Base-by-base conservation (phyloP, 2,888 invertebrate genomes). In the Philopedon plagiatum region DNA sequence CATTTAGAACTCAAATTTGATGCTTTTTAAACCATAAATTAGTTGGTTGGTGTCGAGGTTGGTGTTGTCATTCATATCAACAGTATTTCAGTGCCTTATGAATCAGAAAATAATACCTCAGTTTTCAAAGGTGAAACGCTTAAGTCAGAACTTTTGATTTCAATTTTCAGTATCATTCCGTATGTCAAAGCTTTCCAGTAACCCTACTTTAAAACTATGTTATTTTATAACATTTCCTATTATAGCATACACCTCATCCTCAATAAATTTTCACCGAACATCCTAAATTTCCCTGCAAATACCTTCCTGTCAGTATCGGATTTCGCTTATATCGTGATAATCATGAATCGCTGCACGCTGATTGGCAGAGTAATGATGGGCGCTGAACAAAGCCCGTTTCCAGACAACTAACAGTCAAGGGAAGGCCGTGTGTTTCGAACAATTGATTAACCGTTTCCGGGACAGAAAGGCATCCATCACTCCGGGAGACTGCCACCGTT, bases 381-480 rank as follows among this genome's bases (percentile, higher is more conserved):
- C 79, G 29, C 79, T 80, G 81, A 84, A 84, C 83, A 84, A 84
- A 84, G 83, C 81, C 80, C 51, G 49, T 49, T 81, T 82, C 83
- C 79, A 80, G 80, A 83, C 82, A 83, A 81, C 81, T 78, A 82
- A 73, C 71, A 75, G 76, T 76, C 39, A 41, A n/a, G 51, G 60
- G 37, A 61, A 41, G 61, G 46, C 61, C 61, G 61, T 54, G 51
- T 74, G 80, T 78, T 79, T 80, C 76, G 79, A 82, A 84, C 84
- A 84, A 84, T 84, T 85, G 84, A 85, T 85, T 85, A 84, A 84
- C 84, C 80, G 84, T 85, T 85, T 85, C 84, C 84, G 82, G 83
- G 79, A 81, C 83, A 80, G 81, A 81, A 80, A 80, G 80, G 81
- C 83, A 84, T 84, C 82, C 83, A 84, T 84, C 84, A 84, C 82